Conservation (phyloP, 2,113 vertebrate genomes). For the Spermophilus dauricus region DNA sequence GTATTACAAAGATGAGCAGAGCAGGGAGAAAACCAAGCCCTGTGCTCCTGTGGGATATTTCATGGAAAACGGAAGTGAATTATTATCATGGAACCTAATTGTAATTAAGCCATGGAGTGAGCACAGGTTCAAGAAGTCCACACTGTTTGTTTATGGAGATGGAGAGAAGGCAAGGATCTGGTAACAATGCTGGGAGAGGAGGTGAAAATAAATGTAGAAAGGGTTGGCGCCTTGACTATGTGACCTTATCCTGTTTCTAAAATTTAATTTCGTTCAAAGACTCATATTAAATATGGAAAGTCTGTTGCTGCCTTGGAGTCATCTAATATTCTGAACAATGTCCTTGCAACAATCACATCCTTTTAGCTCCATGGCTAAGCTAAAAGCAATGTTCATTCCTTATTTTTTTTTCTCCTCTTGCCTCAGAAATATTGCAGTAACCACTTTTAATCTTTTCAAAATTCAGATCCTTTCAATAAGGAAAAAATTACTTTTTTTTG, state of each 20-base stretch:
- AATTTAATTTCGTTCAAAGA: constrained; percentile 78
- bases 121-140: constrained; percentile 7
- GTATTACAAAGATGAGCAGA: background rate
- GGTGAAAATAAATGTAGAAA: constrained; percentile 74
- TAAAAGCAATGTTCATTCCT: constrained; percentile 49
- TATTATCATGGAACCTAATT: constrained; percentile 16
- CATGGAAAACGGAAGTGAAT: background rate
- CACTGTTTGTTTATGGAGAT: constrained; percentile 29
- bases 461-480: constrained; percentile 60
- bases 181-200: constrained; percentile 34
- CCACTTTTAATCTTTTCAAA: constrained; percentile 66
- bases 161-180: background rate
- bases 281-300: constrained; percentile 71
- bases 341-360: constrained; percentile 55
- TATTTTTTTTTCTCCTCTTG: constrained; percentile 24
- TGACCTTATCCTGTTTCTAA: constrained; percentile 72
- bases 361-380: background rate
- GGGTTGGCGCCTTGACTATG: constrained; percentile 36
- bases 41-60: background rate
- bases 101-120: constrained; percentile 37
- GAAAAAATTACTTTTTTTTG: constrained; percentile 59
- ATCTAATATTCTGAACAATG: constrained; percentile 67
- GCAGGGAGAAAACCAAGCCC: background rate
- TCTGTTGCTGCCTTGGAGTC: constrained; percentile 48
- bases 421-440: constrained; percentile 54